A percentile compares a stretch with the other conserved stretches of the same genome.
Evolutionary conservation across 2,113 vertebrate species (phyloP).

Genomic region (Hypomesus transpacificus): DNA sequence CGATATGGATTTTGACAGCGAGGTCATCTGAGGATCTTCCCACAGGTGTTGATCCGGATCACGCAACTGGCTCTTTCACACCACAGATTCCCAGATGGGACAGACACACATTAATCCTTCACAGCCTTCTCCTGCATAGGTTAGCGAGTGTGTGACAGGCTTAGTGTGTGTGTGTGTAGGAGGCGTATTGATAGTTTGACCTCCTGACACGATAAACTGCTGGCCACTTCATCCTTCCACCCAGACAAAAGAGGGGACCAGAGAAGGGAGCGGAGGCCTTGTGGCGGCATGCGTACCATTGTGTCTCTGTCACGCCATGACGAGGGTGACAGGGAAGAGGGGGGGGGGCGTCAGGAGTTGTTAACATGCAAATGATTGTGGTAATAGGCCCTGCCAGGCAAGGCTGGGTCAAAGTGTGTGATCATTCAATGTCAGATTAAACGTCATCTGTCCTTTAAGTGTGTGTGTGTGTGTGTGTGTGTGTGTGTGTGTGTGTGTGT

Average conservation of each 20-base stretch:
- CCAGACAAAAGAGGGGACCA: constrained; percentile 36
- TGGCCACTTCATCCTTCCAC: constrained; percentile 42
- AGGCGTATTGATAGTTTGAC: constrained; percentile 48
- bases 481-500: constrained; percentile 1
- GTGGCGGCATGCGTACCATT: constrained; percentile 34
- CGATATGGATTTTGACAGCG: too few species aligned
- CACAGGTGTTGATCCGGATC: constrained; percentile 36
- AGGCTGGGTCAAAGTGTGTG: constrained; percentile 50
- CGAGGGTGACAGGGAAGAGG: not conserved
- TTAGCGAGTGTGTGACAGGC: constrained; percentile 27
- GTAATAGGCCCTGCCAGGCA: constrained; percentile 60
- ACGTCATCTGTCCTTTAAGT: not conserved
- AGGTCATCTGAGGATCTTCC: too few species aligned
- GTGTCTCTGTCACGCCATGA: constrained; percentile 35
- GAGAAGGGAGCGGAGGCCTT: constrained; percentile 27
- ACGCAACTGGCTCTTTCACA: constrained; percentile 10
- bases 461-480: not conserved
- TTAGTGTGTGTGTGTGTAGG: constrained; percentile 25
- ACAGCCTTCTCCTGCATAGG: not conserved
- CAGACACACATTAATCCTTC: not conserved
- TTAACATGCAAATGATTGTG: constrained; percentile 68
- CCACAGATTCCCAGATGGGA: constrained; percentile 27
- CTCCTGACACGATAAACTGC: constrained; percentile 53
- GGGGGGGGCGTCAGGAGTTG: constrained; percentile 26
- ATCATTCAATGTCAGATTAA: constrained; percentile 59